Base-by-base conservation (phyloP, 2,113 vertebrate genomes). In the Leptobrachium ailaonicum region DNA sequence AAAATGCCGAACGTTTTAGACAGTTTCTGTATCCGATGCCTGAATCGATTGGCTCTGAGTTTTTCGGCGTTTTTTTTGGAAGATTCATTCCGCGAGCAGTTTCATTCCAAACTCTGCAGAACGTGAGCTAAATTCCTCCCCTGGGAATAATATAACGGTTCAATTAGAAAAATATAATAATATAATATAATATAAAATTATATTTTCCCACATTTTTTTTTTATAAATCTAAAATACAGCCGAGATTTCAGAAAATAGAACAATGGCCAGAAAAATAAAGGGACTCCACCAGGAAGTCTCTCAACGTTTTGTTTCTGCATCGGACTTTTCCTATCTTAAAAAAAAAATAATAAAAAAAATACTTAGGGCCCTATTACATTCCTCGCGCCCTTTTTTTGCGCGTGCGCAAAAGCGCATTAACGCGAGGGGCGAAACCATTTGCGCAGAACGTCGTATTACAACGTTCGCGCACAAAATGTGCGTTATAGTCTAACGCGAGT, bases 141-240 rank as follows among this genome's bases (percentile, higher is more conserved):
- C 41, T 2, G 74, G 60, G 80, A 41, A 58, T 66, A 74, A 80
- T 74, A 66, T 54, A 76, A 82, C 14, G 60, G 70, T 82, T 82
- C 68, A 72, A 72, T 82, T 77, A 76, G 68, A 6, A 47, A 66
- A 77, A 71, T 75, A 75, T 45, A 66, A 7, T 56, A n/a, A 8
- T 68, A 42, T 32, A 32, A 32, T 32, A 32, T 32, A 32, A 32
- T 32, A 69, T 69, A 45, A 44, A 44, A 41, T 11, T 54, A 54
- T 54, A 54, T 54, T 8, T 54, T 8, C 12, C 6, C 12, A 54
- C 12, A 54, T 54, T 8, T 1, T 8, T 2, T 8, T 60, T 73
- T 80, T 53, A n/a, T 73, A 58, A 73, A 71, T 76, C 71, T 32
- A 82, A 76, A 60, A 60, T 14, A 13, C n/a, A 43, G n/a, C 63